Evolutionary conservation across 1,140 invertebrate species (phyloP).

Genomic region (Drosophila mauritiana): DNA sequence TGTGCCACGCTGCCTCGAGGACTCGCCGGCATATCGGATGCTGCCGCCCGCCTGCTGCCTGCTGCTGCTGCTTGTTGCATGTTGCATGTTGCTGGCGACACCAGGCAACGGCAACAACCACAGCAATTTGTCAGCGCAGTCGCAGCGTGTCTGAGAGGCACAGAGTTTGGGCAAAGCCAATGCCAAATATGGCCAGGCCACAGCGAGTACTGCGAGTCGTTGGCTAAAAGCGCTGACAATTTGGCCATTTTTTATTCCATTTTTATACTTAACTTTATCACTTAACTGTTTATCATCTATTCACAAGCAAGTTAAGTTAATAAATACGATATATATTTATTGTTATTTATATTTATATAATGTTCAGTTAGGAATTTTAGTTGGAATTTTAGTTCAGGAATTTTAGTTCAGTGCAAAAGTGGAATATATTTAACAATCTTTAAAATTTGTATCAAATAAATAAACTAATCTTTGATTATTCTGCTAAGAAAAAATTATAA

Average conservation of each 20-base stretch:
- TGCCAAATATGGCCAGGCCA: slow-evolving; percentile 75
- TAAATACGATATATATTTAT: no score
- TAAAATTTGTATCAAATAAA: no score
- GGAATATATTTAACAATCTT: no score
- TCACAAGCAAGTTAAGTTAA: no score
- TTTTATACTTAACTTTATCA: no score
- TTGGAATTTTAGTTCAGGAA: no score
- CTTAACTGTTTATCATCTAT: no score
- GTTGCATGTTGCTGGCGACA: slow-evolving; percentile 64
- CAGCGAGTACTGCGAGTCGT: slow-evolving; percentile 47
- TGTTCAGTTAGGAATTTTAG: no score
- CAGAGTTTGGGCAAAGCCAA: slow-evolving; percentile 78
- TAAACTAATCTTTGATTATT: no score
- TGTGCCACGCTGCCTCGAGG: slow-evolving; percentile 74
- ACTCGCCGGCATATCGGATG: slow-evolving; percentile 58
- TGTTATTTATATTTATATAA: no score
- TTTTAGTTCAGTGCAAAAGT: no score
- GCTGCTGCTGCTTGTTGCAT: slow-evolving; percentile 20
- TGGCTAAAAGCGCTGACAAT: slow-evolving; percentile 25
- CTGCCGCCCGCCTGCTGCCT: slow-evolving; percentile 23
- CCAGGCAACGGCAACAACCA: slow-evolving; percentile 54
- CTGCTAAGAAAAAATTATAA: no score
- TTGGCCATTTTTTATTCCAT: slow-evolving; percentile 9
- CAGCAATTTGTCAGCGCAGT: slow-evolving; percentile 75
- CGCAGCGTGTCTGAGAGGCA: slow-evolving; percentile 69